Base-by-base conservation (phyloP, 2,113 vertebrate genomes). In the Pollimyrus isidori region DNA sequence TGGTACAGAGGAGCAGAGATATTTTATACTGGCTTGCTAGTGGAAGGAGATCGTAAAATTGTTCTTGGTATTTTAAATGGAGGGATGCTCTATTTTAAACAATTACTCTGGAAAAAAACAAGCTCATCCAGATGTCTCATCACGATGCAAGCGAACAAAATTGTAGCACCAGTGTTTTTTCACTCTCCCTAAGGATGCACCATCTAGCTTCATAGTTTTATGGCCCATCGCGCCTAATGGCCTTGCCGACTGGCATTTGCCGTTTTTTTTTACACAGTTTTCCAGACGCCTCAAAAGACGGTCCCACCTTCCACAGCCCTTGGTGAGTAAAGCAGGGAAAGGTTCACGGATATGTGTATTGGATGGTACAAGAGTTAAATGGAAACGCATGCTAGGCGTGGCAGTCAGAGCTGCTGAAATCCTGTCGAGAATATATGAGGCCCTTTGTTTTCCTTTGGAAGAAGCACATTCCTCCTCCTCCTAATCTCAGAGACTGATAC, bases 401-500 rank as follows among this genome's bases (percentile, higher is more conserved):
- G 85, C 82, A 80, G 48, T 53, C 65, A 89, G 89, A 86, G 45
- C 86, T 84, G 76, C 50, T 35, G 88, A 82, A 83, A 83, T 86
- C 73, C 89, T 48, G 17, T 58, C 15, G 42, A 90, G 52, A 23
- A 83, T 58, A 83, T 88, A 80, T 62, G 86, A 88, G 35, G 86
- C 42, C 52, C 49, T 87, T 42, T 48, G 52, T 88, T 90, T 56
- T 82, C 73, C 65, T 88, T 42, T 82, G 86, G 52, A 88, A 90
- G 73, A 23, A 86, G 56, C 86, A 87, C 69, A 87, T 80, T 86
- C 96, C 96, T 73, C 96, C 96, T 95, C 96, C 96, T 96, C 96
- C 95, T 96, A 96, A 95, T 94, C 95, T 96, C 94, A 96, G 96
- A 95, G 95, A 96, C 95, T 96, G 96, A 95, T 95, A 95, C 95